Base-by-base conservation (phyloP, 2,888 invertebrate genomes). In the Cremastinae sp. region DNA sequence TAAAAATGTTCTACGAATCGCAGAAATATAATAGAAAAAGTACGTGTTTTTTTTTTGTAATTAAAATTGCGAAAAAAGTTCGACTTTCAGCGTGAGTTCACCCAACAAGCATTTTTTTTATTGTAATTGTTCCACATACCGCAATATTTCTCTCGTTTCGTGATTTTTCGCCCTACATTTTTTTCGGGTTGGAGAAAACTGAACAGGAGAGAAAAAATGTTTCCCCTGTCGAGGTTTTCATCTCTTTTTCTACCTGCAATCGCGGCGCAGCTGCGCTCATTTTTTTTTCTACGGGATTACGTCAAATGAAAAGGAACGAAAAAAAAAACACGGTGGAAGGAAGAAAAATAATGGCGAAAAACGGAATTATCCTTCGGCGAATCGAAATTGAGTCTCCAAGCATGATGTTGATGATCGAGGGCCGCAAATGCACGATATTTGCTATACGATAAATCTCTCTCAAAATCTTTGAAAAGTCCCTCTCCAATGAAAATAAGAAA, bases 341-440 rank as follows among this genome's bases (percentile, higher is more conserved):
- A 65, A 28, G 47, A 71, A 47, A 35, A 65, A 28, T 28, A 43
- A 18, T 56, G 41, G 18, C 59, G 10, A 41, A 53, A 71, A 59
- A 65, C 65, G 41, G 47, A 71, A 47, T 74, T 59, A 58, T 64
- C 62, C 5, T 45, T 53, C 9, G 53, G 37, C 20, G 47, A 47
- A 64, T 59, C 72, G 37, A 47, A 72, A 72, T 75, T 68, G 66
- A 66, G 49, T 55, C 22, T 39, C 12, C 16, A 62, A 70, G 65
- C 70, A 65, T 71, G 66, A 75, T 69, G 37, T 53, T 9, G 65
- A 47, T 41, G 28, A 56, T 10, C 28, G n/a, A 35, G 12, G 18
- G 64, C 35, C 56, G 14, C 28, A 69, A 70, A 8, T 7, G 14
- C 12, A n/a, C n/a, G n/a, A 47, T 18, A 35, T 1, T 61, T 41